Evolutionary conservation across 2,888 invertebrate genomes (phyloP).

Genomic region (Myopa tessellatipennis): DNA sequence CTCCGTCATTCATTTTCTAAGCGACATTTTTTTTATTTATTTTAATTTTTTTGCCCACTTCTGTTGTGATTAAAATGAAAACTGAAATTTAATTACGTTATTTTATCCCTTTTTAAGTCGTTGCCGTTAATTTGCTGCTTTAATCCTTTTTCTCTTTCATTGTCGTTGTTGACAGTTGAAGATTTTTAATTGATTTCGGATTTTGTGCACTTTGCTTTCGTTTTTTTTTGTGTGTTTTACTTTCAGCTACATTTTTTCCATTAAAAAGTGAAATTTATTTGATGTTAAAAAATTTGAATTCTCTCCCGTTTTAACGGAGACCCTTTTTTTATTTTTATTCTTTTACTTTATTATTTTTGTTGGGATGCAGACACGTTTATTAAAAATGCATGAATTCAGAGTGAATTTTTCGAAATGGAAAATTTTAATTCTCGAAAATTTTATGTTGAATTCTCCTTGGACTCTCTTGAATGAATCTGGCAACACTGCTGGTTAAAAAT

Average conservation of each 20-base stretch:
- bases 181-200: slow-evolving; percentile 37
- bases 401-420: slow-evolving; percentile 26
- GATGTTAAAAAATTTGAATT: background rate
- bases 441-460: background rate
- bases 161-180: slow-evolving; percentile 24
- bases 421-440: slow-evolving; percentile 15
- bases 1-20: background rate
- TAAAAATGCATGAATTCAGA: slow-evolving; percentile 31
- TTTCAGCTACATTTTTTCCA: background rate
- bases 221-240: background rate
- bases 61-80: slow-evolving; percentile 26
- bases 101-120: slow-evolving; percentile 24
- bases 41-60: slow-evolving; percentile 9
- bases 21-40: slow-evolving; percentile 1
- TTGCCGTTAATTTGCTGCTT: slow-evolving; percentile 25
- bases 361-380: slow-evolving; percentile 19
- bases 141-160: slow-evolving; percentile 11
- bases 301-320: background rate
- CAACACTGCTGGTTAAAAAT: no score
- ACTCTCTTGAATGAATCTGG: no score
- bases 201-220: slow-evolving; percentile 2
- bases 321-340: background rate
- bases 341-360: background rate
- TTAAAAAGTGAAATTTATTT: slow-evolving; percentile 21
- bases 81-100: slow-evolving; percentile 35